These are phyloP conservation scores for Torymus auratus DNA, from an alignment of 2,888 invertebrate genomes.

Conservation along the genomic window DNA sequence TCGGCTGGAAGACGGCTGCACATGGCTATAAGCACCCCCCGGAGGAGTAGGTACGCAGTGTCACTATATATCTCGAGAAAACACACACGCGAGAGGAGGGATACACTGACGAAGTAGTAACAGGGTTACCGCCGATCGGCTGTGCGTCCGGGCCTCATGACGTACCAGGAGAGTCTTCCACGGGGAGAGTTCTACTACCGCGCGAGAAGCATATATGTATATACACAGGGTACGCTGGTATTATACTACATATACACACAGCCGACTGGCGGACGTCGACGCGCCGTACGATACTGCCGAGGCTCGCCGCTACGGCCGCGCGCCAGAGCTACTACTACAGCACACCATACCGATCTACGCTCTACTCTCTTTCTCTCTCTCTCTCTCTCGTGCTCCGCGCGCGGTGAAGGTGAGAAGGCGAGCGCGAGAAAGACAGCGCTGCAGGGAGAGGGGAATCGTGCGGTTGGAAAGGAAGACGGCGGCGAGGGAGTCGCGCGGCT, in stretches of 20 bases:
- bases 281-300: slow-evolving; percentile 26
- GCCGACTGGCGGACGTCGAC: slow-evolving; percentile 33
- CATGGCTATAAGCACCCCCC: background rate
- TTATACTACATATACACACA: too few species aligned
- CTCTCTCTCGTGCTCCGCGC: slow-evolving; percentile 17
- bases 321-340: slow-evolving; percentile 15
- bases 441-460: background rate
- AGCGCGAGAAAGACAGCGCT: slow-evolving; percentile 22
- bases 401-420: slow-evolving; percentile 17
- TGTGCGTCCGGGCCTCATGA: too few species aligned
- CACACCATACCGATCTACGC: background rate
- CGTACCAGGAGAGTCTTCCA: too few species aligned
- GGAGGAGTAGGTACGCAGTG: too few species aligned
- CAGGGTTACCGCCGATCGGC: too few species aligned
- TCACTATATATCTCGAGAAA: too few species aligned
- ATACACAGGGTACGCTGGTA: too few species aligned
- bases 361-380: slow-evolving; percentile 8
- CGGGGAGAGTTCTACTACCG: background rate
- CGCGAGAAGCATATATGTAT: background rate
- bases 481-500: background rate
- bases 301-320: slow-evolving; percentile 1
- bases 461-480: slow-evolving; percentile 3
- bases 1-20: slow-evolving; percentile 24
- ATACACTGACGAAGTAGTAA: too few species aligned
- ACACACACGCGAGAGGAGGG: too few species aligned